Evolutionary conservation across 2,888 invertebrate genomes (phyloP).

Genomic region (Crioceris asparagi): DNA sequence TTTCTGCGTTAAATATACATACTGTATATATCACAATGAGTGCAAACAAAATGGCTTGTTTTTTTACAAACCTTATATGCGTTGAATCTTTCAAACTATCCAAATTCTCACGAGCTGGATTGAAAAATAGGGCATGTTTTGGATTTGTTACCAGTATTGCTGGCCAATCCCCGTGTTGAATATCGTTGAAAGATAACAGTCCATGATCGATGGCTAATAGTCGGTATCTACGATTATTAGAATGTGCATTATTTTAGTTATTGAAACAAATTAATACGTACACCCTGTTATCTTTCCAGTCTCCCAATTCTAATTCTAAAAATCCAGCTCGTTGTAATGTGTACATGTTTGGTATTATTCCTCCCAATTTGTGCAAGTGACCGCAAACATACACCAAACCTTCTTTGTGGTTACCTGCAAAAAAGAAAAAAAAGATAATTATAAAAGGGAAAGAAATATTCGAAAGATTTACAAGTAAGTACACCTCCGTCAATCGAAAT

Average conservation of each 20-base stretch:
- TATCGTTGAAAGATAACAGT: conserved; percentile 73
- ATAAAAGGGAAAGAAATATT: no score
- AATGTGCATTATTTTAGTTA: no score
- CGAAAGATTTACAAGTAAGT: no score
- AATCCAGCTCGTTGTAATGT: conserved; percentile 72
- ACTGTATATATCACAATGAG: no score
- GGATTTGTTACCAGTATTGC: conserved; percentile 79
- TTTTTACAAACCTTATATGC: conserved; percentile 70
- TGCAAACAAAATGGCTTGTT: no score
- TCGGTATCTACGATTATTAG: conserved; percentile 53
- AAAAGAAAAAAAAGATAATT: no score
- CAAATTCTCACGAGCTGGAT: conserved; percentile 65
- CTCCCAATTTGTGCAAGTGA: conserved; percentile 77
- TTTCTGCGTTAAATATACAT: no score
- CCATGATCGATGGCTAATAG: conserved; percentile 83
- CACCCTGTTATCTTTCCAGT: conserved; percentile 87
- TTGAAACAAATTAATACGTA: conserved; percentile 34
- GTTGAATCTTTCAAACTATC: conserved; percentile 56
- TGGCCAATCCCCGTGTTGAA: conserved; percentile 69
- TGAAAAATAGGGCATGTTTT: conserved; percentile 66
- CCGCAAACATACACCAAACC: conserved; percentile 78
- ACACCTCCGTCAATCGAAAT: no score
- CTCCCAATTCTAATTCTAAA: conserved; percentile 79
- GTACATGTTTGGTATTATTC: conserved; percentile 73
- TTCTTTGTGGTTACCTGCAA: conserved; percentile 42